These are phyloP conservation scores for Plagodis pulveraria DNA, from an alignment of 2,888 invertebrate genomes.

Conservation along the genomic window DNA sequence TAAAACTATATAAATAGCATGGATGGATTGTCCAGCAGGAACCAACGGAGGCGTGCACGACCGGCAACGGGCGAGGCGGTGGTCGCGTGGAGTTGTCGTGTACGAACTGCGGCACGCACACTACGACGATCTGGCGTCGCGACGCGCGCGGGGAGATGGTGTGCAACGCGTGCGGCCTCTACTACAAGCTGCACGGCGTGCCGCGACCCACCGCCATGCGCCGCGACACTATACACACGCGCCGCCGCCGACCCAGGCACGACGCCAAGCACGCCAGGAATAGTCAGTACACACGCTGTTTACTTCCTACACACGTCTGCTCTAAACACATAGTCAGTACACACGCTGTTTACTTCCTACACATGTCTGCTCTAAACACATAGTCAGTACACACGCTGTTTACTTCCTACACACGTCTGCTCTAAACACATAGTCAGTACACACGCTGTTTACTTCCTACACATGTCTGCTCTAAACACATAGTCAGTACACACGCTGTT, in stretches of 20 bases:
- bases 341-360: not conserved
- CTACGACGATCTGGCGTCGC: constrained; percentile 98
- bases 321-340: constrained; percentile 62
- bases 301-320: too few relatives aligned
- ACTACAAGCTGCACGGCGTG: constrained; percentile 98
- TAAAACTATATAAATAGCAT: too few relatives aligned
- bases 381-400: constrained; percentile 61
- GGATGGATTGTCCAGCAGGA: constrained; percentile 47
- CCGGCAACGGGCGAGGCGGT: constrained; percentile 32
- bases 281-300: constrained; percentile 61
- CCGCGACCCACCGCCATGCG: constrained; percentile 97
- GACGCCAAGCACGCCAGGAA: constrained; percentile 83
- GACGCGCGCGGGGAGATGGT: constrained; percentile 99
- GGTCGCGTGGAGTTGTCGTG: constrained; percentile 93
- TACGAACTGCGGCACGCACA: constrained; percentile 98
- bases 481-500: constrained; percentile 61
- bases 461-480: too few relatives aligned
- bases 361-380: too few relatives aligned
- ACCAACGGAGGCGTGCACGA: constrained; percentile 40
- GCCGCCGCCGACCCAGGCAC: constrained; percentile 94
- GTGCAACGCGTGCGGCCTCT: constrained; percentile 99
- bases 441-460: not conserved
- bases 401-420: too few relatives aligned
- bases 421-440: constrained; percentile 78
- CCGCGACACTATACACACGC: constrained; percentile 97